phyloP scores from a whole-genome alignment of 2,888 invertebrate genomes.

The Busseola fusca region DNA sequence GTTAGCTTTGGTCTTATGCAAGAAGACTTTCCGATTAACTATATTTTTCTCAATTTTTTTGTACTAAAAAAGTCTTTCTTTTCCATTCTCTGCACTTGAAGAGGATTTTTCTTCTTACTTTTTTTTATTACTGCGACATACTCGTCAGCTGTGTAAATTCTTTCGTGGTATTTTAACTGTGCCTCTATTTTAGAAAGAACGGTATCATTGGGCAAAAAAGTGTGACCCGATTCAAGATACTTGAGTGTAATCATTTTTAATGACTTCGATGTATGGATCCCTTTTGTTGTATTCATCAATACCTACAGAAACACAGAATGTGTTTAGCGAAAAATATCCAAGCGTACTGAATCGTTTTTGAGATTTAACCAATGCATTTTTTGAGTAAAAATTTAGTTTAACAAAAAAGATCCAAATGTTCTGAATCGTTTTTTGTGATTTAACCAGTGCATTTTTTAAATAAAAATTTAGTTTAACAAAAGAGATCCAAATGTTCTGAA shows the following conservation, averaged over 20 bases:
- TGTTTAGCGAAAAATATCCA: too few species aligned
- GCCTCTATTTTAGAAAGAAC: constrained; percentile 24
- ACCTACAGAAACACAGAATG: too few species aligned
- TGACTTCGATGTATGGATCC: too few species aligned
- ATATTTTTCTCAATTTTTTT: constrained; percentile 23
- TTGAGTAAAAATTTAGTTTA: too few species aligned
- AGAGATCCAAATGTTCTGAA: too few species aligned
- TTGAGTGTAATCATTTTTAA: constrained; percentile 34
- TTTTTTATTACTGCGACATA: constrained; percentile 24
- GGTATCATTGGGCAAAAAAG: constrained; percentile 34
- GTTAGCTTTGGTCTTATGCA: constrained; percentile 34
- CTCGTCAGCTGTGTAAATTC: constrained; percentile 35
- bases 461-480: too few species aligned
- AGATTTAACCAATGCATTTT: too few species aligned
- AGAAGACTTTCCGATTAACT: constrained; percentile 29
- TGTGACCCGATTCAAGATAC: constrained; percentile 35
- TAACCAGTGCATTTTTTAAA: too few species aligned
- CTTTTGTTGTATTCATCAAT: too few species aligned
- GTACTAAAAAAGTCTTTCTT: constrained; percentile 29
- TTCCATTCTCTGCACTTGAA: constrained; percentile 40
- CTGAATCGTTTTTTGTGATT: too few species aligned
- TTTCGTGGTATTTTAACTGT: constrained; percentile 29
- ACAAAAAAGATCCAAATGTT: too few species aligned
- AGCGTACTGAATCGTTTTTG: too few species aligned
- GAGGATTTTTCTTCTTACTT: constrained; percentile 34